Evolutionary conservation across 2,797 vertebrate genomes (phyloP).

Genomic region (Hoplostethus atlanticus): DNA sequence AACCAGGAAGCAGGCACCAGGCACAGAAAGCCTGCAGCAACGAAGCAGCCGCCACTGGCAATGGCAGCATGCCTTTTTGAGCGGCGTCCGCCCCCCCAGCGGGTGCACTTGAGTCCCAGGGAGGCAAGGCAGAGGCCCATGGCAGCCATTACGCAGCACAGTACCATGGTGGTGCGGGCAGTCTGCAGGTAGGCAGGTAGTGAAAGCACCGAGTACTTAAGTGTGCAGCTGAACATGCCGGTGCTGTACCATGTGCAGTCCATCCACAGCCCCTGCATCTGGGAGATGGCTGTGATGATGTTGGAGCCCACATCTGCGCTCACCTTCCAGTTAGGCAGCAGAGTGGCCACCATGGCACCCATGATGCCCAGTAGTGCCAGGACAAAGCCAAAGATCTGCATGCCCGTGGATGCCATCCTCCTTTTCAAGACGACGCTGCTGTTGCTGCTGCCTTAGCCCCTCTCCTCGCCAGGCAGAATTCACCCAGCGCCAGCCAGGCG

Average conservation of each 20-base stretch:
- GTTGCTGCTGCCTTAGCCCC: slow-evolving; percentile 63
- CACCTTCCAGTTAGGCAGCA: slow-evolving; percentile 97
- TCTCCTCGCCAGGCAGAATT: slow-evolving; percentile 76
- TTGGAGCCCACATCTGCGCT: slow-evolving; percentile 90
- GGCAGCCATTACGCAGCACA: slow-evolving; percentile 92
- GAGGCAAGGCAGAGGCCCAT: slow-evolving; percentile 91
- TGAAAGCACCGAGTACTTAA: slow-evolving; percentile 91
- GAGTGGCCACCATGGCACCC: slow-evolving; percentile 90
- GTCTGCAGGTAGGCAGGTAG: slow-evolving; percentile 92
- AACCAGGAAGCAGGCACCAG: slow-evolving; percentile 96
- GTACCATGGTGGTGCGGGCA: slow-evolving; percentile 94
- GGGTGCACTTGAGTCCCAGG: slow-evolving; percentile 94
- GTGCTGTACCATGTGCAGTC: slow-evolving; percentile 99
- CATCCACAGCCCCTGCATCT: slow-evolving; percentile 98
- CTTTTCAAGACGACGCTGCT: slow-evolving; percentile 33
- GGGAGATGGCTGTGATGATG: slow-evolving; percentile 93
- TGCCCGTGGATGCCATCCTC: slow-evolving; percentile 91
- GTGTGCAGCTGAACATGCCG: slow-evolving; percentile 95
- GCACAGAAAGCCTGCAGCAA: slow-evolving; percentile 89
- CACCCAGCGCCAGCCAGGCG: slow-evolving; percentile 74
- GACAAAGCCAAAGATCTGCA: slow-evolving; percentile 95
- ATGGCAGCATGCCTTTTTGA: slow-evolving; percentile 90
- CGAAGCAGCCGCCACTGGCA: slow-evolving; percentile 90
- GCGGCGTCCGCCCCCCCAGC: slow-evolving; percentile 87
- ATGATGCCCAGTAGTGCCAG: slow-evolving; percentile 90